phyloP scores from a whole-genome alignment of 2,888 invertebrate species.

The Drosophila planitibia region DNA sequence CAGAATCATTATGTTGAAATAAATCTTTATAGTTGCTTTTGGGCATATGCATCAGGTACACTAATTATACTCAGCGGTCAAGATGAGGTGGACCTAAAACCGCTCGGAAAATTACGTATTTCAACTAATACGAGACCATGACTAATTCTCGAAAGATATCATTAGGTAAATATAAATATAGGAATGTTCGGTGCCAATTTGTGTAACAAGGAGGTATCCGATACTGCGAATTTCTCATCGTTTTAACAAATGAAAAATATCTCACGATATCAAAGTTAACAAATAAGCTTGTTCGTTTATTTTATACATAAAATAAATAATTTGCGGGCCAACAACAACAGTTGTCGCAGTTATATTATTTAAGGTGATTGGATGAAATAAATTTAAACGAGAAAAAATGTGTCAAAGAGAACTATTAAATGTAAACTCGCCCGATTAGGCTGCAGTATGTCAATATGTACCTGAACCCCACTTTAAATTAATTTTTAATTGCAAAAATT shows the following conservation, averaged over 20 bases:
- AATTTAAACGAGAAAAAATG: not conserved
- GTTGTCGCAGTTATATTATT: not conserved
- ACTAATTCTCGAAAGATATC: conserved; percentile 23
- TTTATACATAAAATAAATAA: too few species aligned
- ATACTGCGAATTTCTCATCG: not conserved
- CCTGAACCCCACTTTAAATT: not conserved
- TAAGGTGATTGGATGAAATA: not conserved
- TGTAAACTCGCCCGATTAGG: not conserved
- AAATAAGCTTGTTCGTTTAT: not conserved
- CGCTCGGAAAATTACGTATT: conserved; percentile 51
- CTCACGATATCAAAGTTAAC: not conserved
- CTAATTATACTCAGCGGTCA: conserved; percentile 38
- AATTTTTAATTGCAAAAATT: not conserved
- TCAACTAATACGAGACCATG: conserved; percentile 47
- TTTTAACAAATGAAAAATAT: not conserved
- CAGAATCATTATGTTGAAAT: conserved; percentile 18
- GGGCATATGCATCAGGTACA: conserved; percentile 55
- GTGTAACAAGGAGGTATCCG: not conserved
- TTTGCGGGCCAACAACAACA: not conserved
- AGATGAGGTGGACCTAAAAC: not conserved
- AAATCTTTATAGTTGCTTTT: conserved; percentile 7
- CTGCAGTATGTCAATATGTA: not conserved
- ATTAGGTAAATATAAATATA: not conserved
- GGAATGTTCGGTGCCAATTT: not conserved
- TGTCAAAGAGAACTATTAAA: not conserved